phyloP scores from a whole-genome alignment of 2,113 vertebrate genomes.

The Ammodytes dubius region DNA sequence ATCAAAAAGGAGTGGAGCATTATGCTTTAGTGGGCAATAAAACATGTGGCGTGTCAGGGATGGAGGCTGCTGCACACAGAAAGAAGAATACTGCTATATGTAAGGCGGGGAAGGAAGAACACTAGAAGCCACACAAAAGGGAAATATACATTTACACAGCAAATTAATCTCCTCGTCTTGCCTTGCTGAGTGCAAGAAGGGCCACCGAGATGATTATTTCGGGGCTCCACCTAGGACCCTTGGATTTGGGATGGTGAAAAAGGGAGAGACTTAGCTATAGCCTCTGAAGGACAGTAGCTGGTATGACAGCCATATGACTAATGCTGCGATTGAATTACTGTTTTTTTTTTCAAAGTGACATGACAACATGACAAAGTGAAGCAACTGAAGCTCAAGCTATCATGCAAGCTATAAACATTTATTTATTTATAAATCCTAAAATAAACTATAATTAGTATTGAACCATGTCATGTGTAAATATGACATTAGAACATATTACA shows the following conservation, averaged over 20 bases:
- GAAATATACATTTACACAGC: slow-evolving; percentile 69
- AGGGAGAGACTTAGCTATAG: slow-evolving; percentile 7
- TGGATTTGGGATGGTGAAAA: slow-evolving; percentile 25
- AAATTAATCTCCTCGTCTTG: slow-evolving; percentile 73
- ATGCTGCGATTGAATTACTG: not conserved
- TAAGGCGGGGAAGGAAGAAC: slow-evolving; percentile 49
- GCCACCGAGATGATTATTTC: slow-evolving; percentile 62
- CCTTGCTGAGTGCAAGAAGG: slow-evolving; percentile 71
- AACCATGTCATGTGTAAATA: not conserved
- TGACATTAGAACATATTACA: not conserved
- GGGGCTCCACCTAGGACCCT: slow-evolving; percentile 42
- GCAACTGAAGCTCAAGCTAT: not conserved
- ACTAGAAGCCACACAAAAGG: slow-evolving; percentile 56
- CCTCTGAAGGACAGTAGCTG: slow-evolving; percentile 36
- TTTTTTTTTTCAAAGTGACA: not conserved
- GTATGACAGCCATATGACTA: slow-evolving; percentile 11
- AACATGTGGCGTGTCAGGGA: slow-evolving; percentile 74
- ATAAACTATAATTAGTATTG: not conserved
- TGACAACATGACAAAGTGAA: not conserved
- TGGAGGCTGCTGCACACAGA: slow-evolving; percentile 59
- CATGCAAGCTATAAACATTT: not conserved
- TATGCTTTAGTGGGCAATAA: slow-evolving; percentile 83
- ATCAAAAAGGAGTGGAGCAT: slow-evolving; percentile 79
- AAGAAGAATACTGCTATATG: slow-evolving; percentile 66
- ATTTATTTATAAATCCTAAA: not conserved